A percentile compares a stretch with the other conserved stretches of the same genome.
Evolutionary conservation across 1,140 invertebrate species (phyloP).

Genomic region (Drosophila punjabiensis): DNA sequence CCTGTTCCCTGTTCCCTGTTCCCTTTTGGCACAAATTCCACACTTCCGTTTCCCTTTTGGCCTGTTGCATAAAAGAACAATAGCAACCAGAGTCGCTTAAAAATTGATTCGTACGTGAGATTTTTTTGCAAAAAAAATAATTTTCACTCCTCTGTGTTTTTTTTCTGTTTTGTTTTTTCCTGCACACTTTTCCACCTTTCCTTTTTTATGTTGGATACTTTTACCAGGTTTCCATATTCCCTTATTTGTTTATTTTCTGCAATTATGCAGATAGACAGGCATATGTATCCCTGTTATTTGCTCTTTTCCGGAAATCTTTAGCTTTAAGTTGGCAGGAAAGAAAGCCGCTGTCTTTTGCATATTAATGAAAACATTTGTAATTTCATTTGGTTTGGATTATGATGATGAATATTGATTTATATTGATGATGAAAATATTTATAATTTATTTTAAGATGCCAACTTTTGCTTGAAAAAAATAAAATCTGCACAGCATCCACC

Average conservation of each 20-base stretch:
- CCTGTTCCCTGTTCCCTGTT: conserved; percentile 48
- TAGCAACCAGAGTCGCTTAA: conserved; percentile 51
- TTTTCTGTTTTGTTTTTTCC: conserved; percentile 80
- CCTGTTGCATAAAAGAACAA: conserved; percentile 79
- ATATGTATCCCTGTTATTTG: conserved; percentile 5
- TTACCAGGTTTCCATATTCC: conserved; percentile 21
- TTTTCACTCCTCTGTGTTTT: conserved; percentile 31
- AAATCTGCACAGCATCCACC: neutral
- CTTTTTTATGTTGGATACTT: conserved; percentile 31
- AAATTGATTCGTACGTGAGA: conserved; percentile 76
- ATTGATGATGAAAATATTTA: neutral
- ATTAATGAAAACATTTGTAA: conserved; percentile 7
- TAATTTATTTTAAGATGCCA: neutral
- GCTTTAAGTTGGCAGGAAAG: conserved; percentile 22
- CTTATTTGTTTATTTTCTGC: conserved; percentile 43
- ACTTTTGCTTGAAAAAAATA: neutral
- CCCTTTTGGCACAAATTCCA: conserved; percentile 42
- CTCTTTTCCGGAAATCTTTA: conserved; percentile 30
- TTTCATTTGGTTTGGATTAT: neutral
- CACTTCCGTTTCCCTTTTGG: conserved; percentile 62
- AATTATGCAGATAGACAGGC: conserved; percentile 45
- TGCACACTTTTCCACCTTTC: conserved; percentile 50
- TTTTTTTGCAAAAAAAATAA: conserved; percentile 57
- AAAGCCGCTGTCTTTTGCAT: conserved; percentile 18
- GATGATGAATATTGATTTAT: no score